Conservation (phyloP, 2,797 vertebrate species). For the Labeo calbasu region DNA sequence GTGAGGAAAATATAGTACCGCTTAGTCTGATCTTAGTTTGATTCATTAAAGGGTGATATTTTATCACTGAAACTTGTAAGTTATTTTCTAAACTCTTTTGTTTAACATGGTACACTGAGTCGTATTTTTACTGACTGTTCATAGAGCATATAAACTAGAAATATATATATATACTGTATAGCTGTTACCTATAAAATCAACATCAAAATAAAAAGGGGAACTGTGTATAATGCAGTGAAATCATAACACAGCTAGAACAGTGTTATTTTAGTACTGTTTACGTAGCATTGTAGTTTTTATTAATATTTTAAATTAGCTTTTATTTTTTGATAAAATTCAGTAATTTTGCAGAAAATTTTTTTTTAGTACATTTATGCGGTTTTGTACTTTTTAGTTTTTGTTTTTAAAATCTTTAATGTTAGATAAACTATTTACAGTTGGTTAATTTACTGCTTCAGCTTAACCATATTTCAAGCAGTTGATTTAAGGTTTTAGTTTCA, state of each 20-base stretch:
- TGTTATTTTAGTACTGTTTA: neutral
- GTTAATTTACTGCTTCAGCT: neutral
- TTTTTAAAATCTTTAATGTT: too few relatives aligned
- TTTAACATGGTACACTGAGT: neutral
- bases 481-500: neutral
- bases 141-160: neutral
- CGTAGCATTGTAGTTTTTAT: neutral
- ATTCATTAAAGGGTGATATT: neutral
- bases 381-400: neutral
- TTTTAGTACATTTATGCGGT: neutral
- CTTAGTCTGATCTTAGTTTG: constrained; percentile 46
- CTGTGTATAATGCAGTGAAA: neutral
- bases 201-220: neutral
- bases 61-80: neutral
- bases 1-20: constrained; percentile 3
- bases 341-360: neutral
- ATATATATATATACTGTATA: neutral
- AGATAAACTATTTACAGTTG: neutral
- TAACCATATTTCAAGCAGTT: neutral
- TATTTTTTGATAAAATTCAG: neutral
- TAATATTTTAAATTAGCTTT: neutral
- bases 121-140: neutral
- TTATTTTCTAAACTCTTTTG: neutral
- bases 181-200: neutral
- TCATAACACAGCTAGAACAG: neutral